Evolutionary conservation across 2,113 vertebrate species (phyloP), one percentile per base, ranked within the genome.

Genomic region (Rhinichthys klamathensis): DNA sequence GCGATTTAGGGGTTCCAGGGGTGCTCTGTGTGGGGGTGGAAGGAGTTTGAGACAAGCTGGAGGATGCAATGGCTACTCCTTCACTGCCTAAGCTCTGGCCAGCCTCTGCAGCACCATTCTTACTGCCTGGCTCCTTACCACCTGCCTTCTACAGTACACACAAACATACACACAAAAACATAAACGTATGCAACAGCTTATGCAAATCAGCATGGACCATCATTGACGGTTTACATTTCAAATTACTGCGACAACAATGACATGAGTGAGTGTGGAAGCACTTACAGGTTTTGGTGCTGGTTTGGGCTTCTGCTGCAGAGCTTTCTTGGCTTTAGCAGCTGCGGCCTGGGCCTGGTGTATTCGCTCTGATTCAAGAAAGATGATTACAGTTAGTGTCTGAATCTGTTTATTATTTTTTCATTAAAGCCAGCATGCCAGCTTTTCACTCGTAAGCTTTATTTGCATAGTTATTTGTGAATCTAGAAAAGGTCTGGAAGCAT

Each of bases 261-360:
- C 25, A 46, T n/a, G 25, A 51, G 49, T 30, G 23, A 9, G 12
- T 65, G 27, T 12, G 4, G 49, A 32, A 54, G 30, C 5, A 95
- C 94, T 93, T 93, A 99, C 98, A 85, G 95, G 94, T 89, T 99
- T 99, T 54, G 97, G 92, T 0, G 96, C 94, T 35, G 97, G 97
- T 92, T 98, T 99, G 0, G 98, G 97, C 88, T 99, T 99, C 92
- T 99, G 98, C 88, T 99, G 98, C 63, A 98, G 94, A 51, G 98
- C 97, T 91, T 99, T 99, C 87, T 97, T 96, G 84, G 98, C 98
- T 92, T 99, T 99, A 30, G 97, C 98, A 27, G 98, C 98, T 77
- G 97, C 98, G 76, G 97, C 98, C 80, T 99, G 98, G 74, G 97
- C 98, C 54, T 99, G 98, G 88, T 99, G 98, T 80, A 99, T 99